Percentiles rank a stretch among this genome's conserved stretches.
phyloP scores from a whole-genome alignment of 2,888 invertebrate genomes.

The Stenchaetothrips biformis region DNA sequence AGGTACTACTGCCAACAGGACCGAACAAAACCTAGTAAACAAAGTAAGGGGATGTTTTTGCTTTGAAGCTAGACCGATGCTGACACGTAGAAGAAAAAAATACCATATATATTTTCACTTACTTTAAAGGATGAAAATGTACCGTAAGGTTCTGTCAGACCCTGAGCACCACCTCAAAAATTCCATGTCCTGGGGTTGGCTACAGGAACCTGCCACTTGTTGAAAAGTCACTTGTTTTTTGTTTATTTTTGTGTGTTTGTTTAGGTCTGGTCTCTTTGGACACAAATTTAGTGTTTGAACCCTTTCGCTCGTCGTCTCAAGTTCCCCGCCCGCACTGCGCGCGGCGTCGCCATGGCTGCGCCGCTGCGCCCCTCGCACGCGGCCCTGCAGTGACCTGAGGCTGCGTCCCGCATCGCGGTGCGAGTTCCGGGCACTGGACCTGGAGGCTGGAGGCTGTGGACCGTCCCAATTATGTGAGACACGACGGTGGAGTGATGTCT shows the following conservation, averaged over 20 bases:
- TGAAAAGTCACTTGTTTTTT: conserved; percentile 19
- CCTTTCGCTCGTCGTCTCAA: background rate
- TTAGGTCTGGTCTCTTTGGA: background rate
- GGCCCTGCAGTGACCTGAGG: no score
- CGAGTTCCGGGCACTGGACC: no score
- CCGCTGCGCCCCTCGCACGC: background rate
- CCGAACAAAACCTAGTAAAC: background rate
- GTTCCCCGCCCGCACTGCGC: no score
- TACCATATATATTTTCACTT: background rate
- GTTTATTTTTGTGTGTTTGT: conserved; percentile 21
- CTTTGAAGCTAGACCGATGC: background rate
- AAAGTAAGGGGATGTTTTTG: background rate
- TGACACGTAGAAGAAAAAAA: background rate
- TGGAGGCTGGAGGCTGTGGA: background rate
- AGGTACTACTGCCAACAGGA: background rate
- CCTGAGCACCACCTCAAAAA: background rate
- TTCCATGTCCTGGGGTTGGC: background rate
- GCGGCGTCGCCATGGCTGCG: background rate
- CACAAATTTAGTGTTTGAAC: background rate
- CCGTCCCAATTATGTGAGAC: conserved; percentile 5
- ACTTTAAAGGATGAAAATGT: no score
- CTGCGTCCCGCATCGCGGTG: no score
- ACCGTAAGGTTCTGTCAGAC: no score
- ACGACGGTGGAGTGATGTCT: background rate
- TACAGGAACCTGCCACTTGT: background rate